A percentile compares a stretch with the other conserved stretches of the same genome.
Conservation (phyloP, 2,888 invertebrate genomes). For the Parascotia fuliginaria region DNA sequence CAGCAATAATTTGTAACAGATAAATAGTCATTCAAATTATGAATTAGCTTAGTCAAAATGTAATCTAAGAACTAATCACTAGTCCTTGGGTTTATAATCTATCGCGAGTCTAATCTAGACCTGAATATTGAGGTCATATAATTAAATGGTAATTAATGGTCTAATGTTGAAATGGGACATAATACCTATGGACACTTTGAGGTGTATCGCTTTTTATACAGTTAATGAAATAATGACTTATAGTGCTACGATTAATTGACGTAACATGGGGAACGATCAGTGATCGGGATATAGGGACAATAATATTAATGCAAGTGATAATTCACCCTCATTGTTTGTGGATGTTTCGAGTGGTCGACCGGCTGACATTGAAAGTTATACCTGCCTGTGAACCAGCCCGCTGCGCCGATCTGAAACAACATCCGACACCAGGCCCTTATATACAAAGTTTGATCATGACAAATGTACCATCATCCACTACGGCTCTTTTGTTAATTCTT, state of each 20-base stretch:
- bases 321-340: slow-evolving; percentile 96
- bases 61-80: neutral
- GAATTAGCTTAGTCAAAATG: neutral
- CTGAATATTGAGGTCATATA: neutral
- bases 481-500: slow-evolving; percentile 37
- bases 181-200: neutral
- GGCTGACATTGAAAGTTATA: slow-evolving; percentile 98
- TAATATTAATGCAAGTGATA: slow-evolving; percentile 58
- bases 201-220: neutral
- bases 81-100: neutral
- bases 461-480: slow-evolving; percentile 19
- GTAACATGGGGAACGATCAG: slow-evolving; percentile 7
- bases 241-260: slow-evolving; percentile 2
- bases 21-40: too few species aligned
- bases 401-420: slow-evolving; percentile 93
- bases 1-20: too few species aligned
- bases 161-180: slow-evolving; percentile 2
- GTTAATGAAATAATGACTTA: slow-evolving; percentile 12
- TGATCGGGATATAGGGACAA: slow-evolving; percentile 35
- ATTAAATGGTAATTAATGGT: neutral
- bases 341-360: slow-evolving; percentile 97
- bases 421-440: slow-evolving; percentile 77
- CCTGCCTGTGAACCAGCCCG: slow-evolving; percentile 97
- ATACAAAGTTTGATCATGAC: slow-evolving; percentile 44
- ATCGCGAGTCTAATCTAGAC: neutral